Conservation (phyloP, 2,113 vertebrate species). For the Oxyura jamaicensis region DNA sequence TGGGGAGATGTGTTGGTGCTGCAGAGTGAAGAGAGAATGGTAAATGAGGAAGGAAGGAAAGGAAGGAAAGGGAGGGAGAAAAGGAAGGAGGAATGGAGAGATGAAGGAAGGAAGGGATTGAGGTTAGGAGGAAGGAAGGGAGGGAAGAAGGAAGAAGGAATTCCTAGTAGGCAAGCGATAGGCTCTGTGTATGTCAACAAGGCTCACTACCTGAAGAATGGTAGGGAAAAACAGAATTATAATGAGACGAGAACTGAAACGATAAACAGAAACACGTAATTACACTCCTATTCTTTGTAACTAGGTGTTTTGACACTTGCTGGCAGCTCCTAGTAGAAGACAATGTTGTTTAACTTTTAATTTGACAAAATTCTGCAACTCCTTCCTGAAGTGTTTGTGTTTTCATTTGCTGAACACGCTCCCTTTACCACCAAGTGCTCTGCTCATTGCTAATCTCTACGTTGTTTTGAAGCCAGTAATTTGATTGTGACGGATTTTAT, state of each 20-base stretch:
- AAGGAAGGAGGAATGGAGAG: no score
- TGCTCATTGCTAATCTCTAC: constrained; percentile 12
- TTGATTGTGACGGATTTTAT: constrained; percentile 33
- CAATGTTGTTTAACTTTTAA: constrained; percentile 76
- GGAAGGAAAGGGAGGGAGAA: background rate
- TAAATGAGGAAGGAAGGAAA: no score
- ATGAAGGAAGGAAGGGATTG: background rate
- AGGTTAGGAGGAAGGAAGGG: background rate
- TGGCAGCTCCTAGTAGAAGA: constrained; percentile 71
- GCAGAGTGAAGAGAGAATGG: background rate
- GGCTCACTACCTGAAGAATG: constrained; percentile 39
- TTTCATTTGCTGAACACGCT: constrained; percentile 49
- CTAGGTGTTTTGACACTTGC: constrained; percentile 75
- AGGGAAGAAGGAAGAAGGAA: background rate
- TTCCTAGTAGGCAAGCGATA: background rate
- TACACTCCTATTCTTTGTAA: constrained; percentile 73
- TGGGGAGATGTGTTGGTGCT: background rate
- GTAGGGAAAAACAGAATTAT: constrained; percentile 16
- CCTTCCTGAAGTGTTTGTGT: constrained; percentile 54
- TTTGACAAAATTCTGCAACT: constrained; percentile 71
- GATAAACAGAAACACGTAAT: constrained; percentile 77
- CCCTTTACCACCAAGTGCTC: background rate
- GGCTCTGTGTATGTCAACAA: constrained; percentile 3
- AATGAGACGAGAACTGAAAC: constrained; percentile 67
- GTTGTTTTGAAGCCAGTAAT: constrained; percentile 41